A percentile compares a stretch with the other conserved stretches of the same genome.
phyloP scores from a whole-genome alignment of 2,113 vertebrate genomes.

The Bos javanicus region DNA sequence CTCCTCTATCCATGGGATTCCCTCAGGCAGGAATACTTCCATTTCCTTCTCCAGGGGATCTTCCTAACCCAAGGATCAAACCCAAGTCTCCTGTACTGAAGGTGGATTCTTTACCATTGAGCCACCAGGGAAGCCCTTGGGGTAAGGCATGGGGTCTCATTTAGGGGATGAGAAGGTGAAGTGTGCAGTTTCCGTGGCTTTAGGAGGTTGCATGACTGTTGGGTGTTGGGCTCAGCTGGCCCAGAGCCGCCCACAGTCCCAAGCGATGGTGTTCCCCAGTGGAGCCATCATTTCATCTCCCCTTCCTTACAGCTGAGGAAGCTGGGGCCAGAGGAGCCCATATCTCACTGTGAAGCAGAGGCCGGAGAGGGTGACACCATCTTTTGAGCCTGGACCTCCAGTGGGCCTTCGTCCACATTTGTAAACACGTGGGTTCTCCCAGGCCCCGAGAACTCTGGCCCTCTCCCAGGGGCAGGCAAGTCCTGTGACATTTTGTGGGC shows the following conservation, averaged over 20 bases:
- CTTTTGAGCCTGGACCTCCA: not conserved
- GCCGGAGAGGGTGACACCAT: not conserved
- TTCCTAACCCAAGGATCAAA: not conserved
- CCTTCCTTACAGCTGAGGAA: not conserved
- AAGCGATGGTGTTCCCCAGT: rapidly evolving
- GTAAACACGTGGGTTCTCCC: not conserved
- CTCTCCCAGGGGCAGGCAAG: not conserved
- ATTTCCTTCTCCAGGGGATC: not conserved
- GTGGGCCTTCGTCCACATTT: not conserved
- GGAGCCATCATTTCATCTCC: not conserved
- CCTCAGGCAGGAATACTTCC: not conserved
- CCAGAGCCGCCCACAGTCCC: no score
- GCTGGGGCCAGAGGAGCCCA: not conserved
- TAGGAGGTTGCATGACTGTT: rapidly evolving
- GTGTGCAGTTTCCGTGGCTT: rapidly evolving
- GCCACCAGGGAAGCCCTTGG: not conserved
- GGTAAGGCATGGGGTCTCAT: not conserved
- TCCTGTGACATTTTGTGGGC: not conserved
- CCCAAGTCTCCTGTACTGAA: not conserved
- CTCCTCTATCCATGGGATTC: not conserved
- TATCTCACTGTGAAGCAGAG: not conserved
- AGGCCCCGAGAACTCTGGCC: not conserved
- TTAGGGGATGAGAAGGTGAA: not conserved
- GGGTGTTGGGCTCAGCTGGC: rapidly evolving
- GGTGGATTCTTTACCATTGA: not conserved